Evolutionary conservation across 2,113 vertebrate genomes (phyloP).

Genomic region (Vulpes vulpes): DNA sequence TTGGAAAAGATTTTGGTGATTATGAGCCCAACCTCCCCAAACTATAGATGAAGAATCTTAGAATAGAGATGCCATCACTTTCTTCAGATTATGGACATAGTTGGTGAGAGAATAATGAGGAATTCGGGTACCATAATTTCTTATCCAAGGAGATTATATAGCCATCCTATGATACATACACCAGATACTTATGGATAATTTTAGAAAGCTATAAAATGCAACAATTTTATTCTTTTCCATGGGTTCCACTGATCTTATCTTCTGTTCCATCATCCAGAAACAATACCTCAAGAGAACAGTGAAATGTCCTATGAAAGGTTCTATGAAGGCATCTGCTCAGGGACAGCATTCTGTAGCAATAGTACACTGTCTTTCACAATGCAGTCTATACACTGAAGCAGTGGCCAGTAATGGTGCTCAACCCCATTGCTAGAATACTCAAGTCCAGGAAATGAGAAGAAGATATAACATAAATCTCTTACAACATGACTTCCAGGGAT

Average conservation of each 20-base stretch:
- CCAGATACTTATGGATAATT: background rate
- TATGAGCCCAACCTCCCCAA: background rate
- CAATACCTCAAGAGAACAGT: background rate
- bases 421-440: background rate
- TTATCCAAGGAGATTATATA: background rate
- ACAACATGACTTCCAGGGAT: background rate
- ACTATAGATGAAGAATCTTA: background rate
- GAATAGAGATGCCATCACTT: background rate
- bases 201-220: background rate
- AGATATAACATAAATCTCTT: background rate
- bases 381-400: background rate
- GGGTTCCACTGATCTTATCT: background rate
- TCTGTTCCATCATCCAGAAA: background rate
- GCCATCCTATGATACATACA: fast-evolving
- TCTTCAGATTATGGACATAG: background rate
- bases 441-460: background rate
- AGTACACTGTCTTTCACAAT: too few species aligned
- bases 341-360: background rate
- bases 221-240: background rate
- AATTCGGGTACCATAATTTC: background rate
- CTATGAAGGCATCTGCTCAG: background rate
- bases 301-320: background rate
- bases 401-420: background rate
- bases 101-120: background rate
- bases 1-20: background rate